These are phyloP conservation scores for Drosophila equinoxialis DNA, from an alignment of 1,140 invertebrate species.

Conservation along the genomic window DNA sequence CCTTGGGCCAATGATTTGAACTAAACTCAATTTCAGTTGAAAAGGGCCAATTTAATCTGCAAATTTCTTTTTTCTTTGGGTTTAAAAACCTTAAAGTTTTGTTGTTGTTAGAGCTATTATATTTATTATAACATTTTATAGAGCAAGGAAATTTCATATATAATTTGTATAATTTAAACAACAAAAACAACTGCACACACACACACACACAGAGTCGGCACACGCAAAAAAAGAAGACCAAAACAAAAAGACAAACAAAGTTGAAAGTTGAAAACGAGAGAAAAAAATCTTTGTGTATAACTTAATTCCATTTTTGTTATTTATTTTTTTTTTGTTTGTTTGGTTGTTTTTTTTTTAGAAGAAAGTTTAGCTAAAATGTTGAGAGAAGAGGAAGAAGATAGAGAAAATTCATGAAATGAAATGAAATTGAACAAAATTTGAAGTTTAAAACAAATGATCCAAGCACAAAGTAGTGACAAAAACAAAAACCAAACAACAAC, in stretches of 20 bases:
- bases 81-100: neutral
- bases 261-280: constrained; percentile 50
- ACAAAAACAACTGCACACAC: constrained; percentile 1
- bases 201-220: neutral
- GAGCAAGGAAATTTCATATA: neutral
- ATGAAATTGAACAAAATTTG: constrained; percentile 40
- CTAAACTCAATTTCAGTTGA: too few relatives aligned
- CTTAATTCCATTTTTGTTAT: constrained; percentile 27
- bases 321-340: constrained; percentile 16
- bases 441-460: constrained; percentile 13
- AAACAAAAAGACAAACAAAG: neutral
- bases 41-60: too few relatives aligned
- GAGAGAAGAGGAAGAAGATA: constrained; percentile 18
- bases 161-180: constrained; percentile 3
- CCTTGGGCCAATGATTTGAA: too few relatives aligned
- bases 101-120: neutral
- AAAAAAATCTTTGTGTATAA: constrained; percentile 34
- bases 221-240: neutral
- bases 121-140: constrained; percentile 14
- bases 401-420: constrained; percentile 24
- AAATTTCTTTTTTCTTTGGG: neutral
- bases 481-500: constrained; percentile 39
- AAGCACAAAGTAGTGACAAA: constrained; percentile 24
- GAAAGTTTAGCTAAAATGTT: constrained; percentile 42
- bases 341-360: constrained; percentile 44